Conservation (phyloP, 30 jellyfish, hydroid and myxozoan genomes). For the Chironex yamaguchii region DNA sequence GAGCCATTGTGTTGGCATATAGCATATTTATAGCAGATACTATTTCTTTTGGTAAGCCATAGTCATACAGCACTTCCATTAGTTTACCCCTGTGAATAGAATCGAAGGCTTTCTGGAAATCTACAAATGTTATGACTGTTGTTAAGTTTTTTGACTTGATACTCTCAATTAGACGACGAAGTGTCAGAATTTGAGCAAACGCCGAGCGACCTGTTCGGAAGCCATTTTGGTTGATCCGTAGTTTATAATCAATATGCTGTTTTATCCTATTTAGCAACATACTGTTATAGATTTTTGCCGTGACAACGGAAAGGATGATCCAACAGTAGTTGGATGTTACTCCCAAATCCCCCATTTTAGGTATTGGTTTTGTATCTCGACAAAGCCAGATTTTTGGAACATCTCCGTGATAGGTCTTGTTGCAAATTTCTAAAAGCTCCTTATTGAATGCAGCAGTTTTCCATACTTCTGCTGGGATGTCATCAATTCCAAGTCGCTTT, state of each 20-base stretch:
- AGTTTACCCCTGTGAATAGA: too few species aligned
- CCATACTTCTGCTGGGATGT: conserved; percentile 2
- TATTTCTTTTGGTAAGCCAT: too few species aligned
- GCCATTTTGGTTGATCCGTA: conserved; percentile 23
- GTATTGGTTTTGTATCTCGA: not conserved
- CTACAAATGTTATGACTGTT: too few species aligned
- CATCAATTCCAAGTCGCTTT: not conserved
- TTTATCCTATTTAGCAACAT: conserved; percentile 1
- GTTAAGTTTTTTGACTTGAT: too few species aligned
- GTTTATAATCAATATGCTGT: not conserved
- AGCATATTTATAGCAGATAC: too few species aligned
- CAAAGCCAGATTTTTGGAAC: not conserved
- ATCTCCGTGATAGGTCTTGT: not conserved
- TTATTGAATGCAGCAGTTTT: not conserved
- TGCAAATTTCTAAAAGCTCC: not conserved
- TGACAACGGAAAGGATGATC: not conserved
- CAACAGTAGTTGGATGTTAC: not conserved
- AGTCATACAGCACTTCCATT: too few species aligned
- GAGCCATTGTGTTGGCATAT: too few species aligned
- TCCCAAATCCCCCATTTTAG: not conserved
- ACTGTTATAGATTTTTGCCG: conserved; percentile 2
- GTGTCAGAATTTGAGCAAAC: too few species aligned
- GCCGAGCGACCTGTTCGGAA: conserved; percentile 3
- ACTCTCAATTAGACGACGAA: too few species aligned
- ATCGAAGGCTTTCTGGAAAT: too few species aligned